Percentiles rank a stretch among this genome's conserved stretches.
phyloP scores from a whole-genome alignment of 2,797 vertebrate species.

The Zalophus californianus region DNA sequence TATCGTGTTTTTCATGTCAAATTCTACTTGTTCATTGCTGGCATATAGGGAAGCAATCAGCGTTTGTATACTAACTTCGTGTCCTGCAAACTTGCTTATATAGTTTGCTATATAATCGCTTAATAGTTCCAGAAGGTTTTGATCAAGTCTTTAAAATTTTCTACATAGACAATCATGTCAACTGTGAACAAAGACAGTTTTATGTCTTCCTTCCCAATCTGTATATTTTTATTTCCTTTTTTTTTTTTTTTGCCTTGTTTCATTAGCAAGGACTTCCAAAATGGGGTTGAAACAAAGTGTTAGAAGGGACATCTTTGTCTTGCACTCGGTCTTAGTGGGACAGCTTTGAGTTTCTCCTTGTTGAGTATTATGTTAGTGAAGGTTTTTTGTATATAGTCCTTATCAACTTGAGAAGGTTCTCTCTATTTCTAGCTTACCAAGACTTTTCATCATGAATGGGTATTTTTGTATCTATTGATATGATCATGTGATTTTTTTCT shows the following conservation, averaged over 20 bases:
- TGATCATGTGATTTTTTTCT: background rate
- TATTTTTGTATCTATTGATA: background rate
- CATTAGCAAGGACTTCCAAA: background rate
- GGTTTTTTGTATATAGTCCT: background rate
- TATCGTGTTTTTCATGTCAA: background rate
- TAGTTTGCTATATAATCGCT: background rate
- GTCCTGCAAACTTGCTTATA: background rate
- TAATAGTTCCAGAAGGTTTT: background rate
- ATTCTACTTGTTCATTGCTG: background rate
- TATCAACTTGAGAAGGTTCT: background rate
- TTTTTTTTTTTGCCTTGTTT: background rate
- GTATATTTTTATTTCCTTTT: background rate
- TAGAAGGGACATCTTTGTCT: background rate
- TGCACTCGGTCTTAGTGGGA: background rate
- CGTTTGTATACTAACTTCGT: background rate
- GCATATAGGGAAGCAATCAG: background rate
- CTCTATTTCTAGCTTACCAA: background rate
- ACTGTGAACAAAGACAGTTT: background rate
- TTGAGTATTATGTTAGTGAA: background rate
- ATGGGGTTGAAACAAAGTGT: background rate
- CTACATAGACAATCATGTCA: background rate
- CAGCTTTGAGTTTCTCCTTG: background rate
- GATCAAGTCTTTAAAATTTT: background rate
- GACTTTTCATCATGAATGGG: background rate
- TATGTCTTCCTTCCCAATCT: background rate